Base-by-base conservation (phyloP, 2,888 invertebrate species). In the Spatulosminthurus flaviceps region DNA sequence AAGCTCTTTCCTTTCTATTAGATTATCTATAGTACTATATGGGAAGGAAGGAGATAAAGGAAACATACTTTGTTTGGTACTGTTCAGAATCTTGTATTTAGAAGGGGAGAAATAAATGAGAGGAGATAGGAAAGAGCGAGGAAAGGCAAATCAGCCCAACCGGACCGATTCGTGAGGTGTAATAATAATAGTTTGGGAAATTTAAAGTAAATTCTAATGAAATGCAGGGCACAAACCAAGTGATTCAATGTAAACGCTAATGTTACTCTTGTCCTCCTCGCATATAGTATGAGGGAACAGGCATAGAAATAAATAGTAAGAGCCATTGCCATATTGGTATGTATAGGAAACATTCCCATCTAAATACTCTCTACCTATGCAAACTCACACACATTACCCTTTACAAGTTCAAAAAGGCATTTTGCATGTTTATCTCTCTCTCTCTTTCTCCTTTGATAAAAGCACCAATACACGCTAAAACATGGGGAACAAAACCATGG, bases 151-250 rank as follows among this genome's bases (percentile, higher is more conserved):
- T 80, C 78, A 80, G 77, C 79, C 79, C 77, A 34, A 77, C 61
- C 77, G 79, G 79, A 77, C 75, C 77, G 77, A 80, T 80, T 80
- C 80, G 80, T 80, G 80, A 80, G 80, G 80, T 80, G 80, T 80
- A 80, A 80, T 80, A 80, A 80, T 80, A 77, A 80, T 80, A 77
- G n/a, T n/a, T n/a, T 72, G 60, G 77, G 70, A 77, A 77, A 43
- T 73, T 42, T 26, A 64, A 67, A 77, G 28, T 51, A 74, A 74
- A 61, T 43, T 64, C 22, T 75, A 75, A 75, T 75, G 75, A 75
- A 75, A 75, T 75, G 75, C 75, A 75, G 34, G 19, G 42, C 73
- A 51, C 60, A 24, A 73, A 73, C 9, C 51, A 51, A 51, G 51
- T 51, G n/a, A 51, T 70, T 70, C 73, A 22, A 60, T 73, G 73